Percentiles rank a stretch among this genome's conserved stretches.
Conservation (phyloP, 2,888 invertebrate species). For the Ophion obscuratus region DNA sequence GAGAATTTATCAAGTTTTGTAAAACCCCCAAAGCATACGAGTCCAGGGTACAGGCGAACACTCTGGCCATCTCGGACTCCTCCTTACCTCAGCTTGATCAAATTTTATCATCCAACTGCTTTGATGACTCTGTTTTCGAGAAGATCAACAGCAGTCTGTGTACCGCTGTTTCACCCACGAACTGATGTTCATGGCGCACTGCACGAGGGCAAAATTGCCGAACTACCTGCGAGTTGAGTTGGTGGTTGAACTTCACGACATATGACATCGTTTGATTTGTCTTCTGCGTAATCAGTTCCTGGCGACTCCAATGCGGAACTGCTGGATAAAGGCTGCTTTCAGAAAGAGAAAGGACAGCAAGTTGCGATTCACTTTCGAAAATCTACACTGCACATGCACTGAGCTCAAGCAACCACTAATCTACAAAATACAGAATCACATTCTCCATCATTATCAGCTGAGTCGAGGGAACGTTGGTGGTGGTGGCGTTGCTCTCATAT, state of each 20-base stretch:
- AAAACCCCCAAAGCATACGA: conserved; percentile 34
- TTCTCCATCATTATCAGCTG: conserved; percentile 54
- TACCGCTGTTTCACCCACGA: no score
- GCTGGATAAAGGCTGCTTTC: not conserved
- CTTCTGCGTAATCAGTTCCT: not conserved
- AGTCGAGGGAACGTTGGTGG: conserved; percentile 17
- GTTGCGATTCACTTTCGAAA: conserved; percentile 7
- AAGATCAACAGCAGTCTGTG: no score
- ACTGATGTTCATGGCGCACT: no score
- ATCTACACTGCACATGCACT: conserved; percentile 3
- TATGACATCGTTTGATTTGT: not conserved
- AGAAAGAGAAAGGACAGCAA: conserved; percentile 1
- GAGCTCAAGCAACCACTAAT: conserved; percentile 28
- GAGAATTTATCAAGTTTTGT: conserved; percentile 72
- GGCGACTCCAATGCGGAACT: not conserved
- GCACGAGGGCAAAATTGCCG: no score
- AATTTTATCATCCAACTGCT: not conserved
- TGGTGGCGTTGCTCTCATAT: conserved; percentile 27
- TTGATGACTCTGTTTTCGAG: no score
- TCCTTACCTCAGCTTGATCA: not conserved
- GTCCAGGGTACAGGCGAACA: not conserved
- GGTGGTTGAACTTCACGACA: no score
- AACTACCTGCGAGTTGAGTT: no score
- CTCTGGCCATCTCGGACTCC: no score
- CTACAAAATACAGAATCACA: conserved; percentile 55